Base-by-base conservation (phyloP, 2,888 invertebrate species). In the Petrolisthes cinctipes region DNA sequence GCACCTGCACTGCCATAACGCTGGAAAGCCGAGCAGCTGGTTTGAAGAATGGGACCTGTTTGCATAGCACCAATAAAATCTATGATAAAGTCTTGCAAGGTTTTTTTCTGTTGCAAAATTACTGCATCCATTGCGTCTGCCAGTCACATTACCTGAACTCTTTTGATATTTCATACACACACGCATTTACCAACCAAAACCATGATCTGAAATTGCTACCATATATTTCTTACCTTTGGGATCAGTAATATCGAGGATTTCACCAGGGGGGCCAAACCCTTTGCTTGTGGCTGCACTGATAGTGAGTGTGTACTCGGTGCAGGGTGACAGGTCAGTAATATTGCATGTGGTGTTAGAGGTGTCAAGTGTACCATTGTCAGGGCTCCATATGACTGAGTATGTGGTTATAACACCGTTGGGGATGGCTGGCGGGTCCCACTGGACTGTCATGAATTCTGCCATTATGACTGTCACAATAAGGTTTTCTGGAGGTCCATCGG, bases 371-470 rank as follows among this genome's bases (percentile, higher is more conserved):
- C 20, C 71, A 17, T 20, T 71, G 71, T 71, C 20, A 17, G 71
- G 71, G 71, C 14, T 71, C 71, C 71, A 71, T 1, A 6, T 71
- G 14, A 71, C 9, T 61, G 61, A n/a, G 71, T n/a, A n/a, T 2
- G 14, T n/a, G 71, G n/a, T n/a, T 71, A 71, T 71, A 20, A n/a
- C 71, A n/a, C 71, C 71, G 71, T 71, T 71, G 71, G 71, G 71
- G 11, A 6, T 71, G 20, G 14, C 71, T 71, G 71, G 71, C 71
- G 71, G n/a, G 17, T n/a, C 17, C 71, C 71, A 71, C 20, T 11
- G 14, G 6, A 71, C 4, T 6, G 71, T 11, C 6, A 71, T 71
- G 20, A 4, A n/a, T 14, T 71, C 71, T n/a, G 71, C 20, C 20
- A 20, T 6, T 6, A 71, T 11, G 20, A 14, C 71, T 11, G 71